Conservation (phyloP, 2,888 invertebrate genomes). For the Andrena minutula region DNA sequence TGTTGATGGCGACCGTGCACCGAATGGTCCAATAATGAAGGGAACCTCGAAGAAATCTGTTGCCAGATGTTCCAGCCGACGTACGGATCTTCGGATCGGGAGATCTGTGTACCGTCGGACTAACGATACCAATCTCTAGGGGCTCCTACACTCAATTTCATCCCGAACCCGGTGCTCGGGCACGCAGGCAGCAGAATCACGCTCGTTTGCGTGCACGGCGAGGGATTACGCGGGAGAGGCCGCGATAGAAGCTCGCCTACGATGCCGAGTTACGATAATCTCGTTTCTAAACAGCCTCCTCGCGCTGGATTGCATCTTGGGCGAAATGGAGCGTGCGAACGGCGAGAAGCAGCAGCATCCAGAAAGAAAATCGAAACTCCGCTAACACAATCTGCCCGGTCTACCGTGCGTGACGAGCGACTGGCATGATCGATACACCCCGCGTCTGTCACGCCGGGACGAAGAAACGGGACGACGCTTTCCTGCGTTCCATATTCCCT, state of each 20-base stretch:
- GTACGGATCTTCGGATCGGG: not conserved
- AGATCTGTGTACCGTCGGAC: not conserved
- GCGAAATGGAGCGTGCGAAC: slow-evolving; percentile 58
- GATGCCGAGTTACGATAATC: slow-evolving; percentile 10
- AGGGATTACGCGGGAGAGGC: not conserved
- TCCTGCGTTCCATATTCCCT: slow-evolving; percentile 53
- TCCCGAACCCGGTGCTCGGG: not conserved
- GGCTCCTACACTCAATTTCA: too few relatives aligned
- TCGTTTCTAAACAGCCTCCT: slow-evolving; percentile 4
- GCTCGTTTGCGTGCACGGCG: not conserved
- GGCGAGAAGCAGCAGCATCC: not conserved
- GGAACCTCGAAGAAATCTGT: not conserved
- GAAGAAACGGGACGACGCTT: slow-evolving; percentile 58
- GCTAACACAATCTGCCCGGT: slow-evolving; percentile 40
- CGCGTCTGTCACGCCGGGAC: slow-evolving; percentile 57
- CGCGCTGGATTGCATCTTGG: slow-evolving; percentile 2
- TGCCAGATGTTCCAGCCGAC: not conserved
- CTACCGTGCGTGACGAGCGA: slow-evolving; percentile 60
- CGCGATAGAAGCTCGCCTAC: not conserved
- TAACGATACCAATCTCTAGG: too few relatives aligned
- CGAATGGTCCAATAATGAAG: not conserved
- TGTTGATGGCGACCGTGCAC: not conserved
- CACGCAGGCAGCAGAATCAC: not conserved
- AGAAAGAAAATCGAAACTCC: slow-evolving; percentile 51
- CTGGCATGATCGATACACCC: slow-evolving; percentile 57